Evolutionary conservation across 2,888 invertebrate species (phyloP), one percentile per base, ranked within the genome.

Genomic region (Phalangium opilio): DNA sequence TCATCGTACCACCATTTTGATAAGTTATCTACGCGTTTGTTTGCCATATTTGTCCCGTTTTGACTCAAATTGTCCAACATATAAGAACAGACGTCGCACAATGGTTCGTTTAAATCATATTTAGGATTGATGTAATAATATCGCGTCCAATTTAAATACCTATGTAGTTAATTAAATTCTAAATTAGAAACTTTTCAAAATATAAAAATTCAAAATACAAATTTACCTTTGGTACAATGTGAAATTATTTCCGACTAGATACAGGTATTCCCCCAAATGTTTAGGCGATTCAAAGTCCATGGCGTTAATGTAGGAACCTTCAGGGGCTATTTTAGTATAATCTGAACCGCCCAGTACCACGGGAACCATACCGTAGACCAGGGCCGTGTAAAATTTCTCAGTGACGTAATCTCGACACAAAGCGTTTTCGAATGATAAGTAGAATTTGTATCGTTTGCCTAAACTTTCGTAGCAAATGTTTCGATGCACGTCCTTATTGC

Each of bases 351-450:
- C 56, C 12, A 56, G 54, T 3, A 56, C 55, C 7, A 56, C 47
- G 3, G 52, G 52, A 14, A 58, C 39, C 18, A 56, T 49, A 19
- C 52, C 35, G 36, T 47, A 53, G 27, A 49, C 48, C 59, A 64
- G 61, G 53, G 64, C 63, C 56, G 58, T 43, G 55, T 62, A 65
- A 49, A 64, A 64, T 50, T 66, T 66, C 51, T 66, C 66, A n/a
- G 65, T 64, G 12, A 66, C 62, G 50, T 66, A 66, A 54, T 66
- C 65, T 45, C 60, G 53, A 53, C 66, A 66, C 51, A 64, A 62
- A 27, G 64, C 62, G 55, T 66, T 66, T 52, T 66, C 66, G 48
- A 66, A 65, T 1, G 65, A 55, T 19, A 66, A 54, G 49, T 64
- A 64, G 49, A 66, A 66, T 43, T 63, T 62, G 51, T 66, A 65